phyloP scores from a whole-genome alignment of 2,797 vertebrate species.

The Parauchenoglanis ngamensis region DNA sequence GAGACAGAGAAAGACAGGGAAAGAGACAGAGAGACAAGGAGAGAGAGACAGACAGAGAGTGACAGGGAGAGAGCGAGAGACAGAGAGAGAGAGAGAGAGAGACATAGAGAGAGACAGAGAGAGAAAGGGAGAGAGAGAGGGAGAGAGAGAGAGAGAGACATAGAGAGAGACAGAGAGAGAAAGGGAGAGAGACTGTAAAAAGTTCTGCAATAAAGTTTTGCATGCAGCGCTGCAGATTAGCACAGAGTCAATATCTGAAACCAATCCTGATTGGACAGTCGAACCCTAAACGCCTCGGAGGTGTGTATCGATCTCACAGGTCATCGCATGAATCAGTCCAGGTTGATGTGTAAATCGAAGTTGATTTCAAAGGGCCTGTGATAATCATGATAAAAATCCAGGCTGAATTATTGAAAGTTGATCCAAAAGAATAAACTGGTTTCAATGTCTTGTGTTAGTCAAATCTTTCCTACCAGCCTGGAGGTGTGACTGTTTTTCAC shows the following conservation, averaged over 20 bases:
- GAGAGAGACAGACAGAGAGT: too few species aligned
- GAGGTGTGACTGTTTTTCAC: not conserved
- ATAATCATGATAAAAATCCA: conserved; percentile 47
- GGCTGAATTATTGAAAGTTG: conserved; percentile 11
- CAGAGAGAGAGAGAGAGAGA: too few species aligned
- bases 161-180: not conserved
- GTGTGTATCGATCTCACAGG: conserved; percentile 46
- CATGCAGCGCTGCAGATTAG: conserved; percentile 34
- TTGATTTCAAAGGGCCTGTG: conserved; percentile 43
- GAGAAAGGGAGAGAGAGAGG: not conserved
- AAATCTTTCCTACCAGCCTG: conserved; percentile 21
- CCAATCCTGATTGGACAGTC: conserved; percentile 35
- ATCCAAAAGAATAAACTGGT: conserved; percentile 30
- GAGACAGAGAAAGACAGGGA: too few species aligned
- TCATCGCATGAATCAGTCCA: conserved; percentile 47
- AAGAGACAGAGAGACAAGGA: too few species aligned
- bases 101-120: too few species aligned
- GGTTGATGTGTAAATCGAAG: conserved; percentile 52
- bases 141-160: not conserved
- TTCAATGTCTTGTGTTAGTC: conserved; percentile 6
- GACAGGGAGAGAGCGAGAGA: too few species aligned
- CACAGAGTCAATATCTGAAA: conserved; percentile 28
- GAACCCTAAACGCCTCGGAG: conserved; percentile 42
- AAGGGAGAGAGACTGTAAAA: too few species aligned
- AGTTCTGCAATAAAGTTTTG: conserved; percentile 3